Evolutionary conservation across 1,140 invertebrate genomes (phyloP), one percentile per base, ranked within the genome.

Genomic region (Drosophila sechellia): DNA sequence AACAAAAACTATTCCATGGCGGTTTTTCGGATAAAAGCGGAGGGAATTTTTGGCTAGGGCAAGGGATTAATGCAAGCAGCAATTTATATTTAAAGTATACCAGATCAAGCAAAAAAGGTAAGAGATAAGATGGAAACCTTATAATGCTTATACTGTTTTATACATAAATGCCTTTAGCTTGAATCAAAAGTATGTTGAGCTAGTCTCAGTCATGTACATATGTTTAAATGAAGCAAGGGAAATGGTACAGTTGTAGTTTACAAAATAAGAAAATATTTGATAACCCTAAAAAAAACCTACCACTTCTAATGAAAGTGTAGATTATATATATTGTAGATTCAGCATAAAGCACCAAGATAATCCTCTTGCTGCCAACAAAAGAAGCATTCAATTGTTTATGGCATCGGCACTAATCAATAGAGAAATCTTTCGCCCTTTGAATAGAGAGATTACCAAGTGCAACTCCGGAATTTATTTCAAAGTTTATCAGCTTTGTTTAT

Each of bases 401-500:
- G 43, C 12, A 40, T 15, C 37, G 35, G 15, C 34, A 49, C 64
- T 40, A 70, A 70, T 70, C 64, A 57, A 70, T 70, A 70, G 50
- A 70, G 50, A 70, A 70, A 70, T 70, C 52, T 57, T 22, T 3
- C 11, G 31, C 66, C 31, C 17, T 27, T 25, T 40, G 50, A 69
- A 57, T 57, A 39, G 64, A 70, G 65, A 57, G 66, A 70, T 70
- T 57, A 70, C 64, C 35, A 64, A 65, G 58, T 53, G 22, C 34
- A 17, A 64, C 59, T 40, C 22, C 10, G 46, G 22, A 75, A 31
- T 64, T 50, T 56, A 56, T 75, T 65, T 40, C 15, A 37, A 54
- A 71, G 60, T 80, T 63, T 59, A 48, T 63, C 48, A 34, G 42
- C 31, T 80, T 70, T 83, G 71, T 84, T 83, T 84, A 76, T 79